phyloP scores from a whole-genome alignment of 2,797 vertebrate genomes.

The Nyctalus aviator region DNA sequence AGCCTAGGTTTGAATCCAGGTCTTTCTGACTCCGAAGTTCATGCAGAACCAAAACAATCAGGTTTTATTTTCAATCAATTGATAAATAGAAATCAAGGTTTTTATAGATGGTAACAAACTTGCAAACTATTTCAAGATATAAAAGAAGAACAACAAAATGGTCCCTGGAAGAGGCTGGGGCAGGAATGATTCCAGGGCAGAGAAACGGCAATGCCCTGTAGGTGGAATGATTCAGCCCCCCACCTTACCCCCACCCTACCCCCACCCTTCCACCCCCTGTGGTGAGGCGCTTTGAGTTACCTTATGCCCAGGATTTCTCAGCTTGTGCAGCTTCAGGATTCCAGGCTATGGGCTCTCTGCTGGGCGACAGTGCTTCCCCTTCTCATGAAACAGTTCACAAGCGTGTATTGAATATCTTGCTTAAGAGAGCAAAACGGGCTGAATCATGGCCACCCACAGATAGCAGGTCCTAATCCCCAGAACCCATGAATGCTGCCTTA shows the following conservation, averaged over 20 bases:
- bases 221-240: background rate
- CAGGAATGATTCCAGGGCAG: background rate
- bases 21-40: slow-evolving; percentile 24
- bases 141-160: slow-evolving; percentile 48
- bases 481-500: background rate
- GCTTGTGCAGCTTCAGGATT: background rate
- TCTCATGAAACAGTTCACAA: background rate
- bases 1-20: background rate
- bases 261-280: no score
- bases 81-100: slow-evolving; percentile 49
- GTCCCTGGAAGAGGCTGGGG: background rate
- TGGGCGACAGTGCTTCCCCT: background rate
- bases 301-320: background rate
- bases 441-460: background rate
- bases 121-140: slow-evolving; percentile 4
- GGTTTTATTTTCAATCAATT: background rate
- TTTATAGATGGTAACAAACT: background rate
- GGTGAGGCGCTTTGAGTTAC: background rate
- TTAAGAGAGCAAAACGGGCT: background rate
- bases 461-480: background rate
- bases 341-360: background rate
- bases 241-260: no score
- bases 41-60: slow-evolving; percentile 7
- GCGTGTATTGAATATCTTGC: background rate
- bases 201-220: background rate